Conservation (phyloP, 2,797 vertebrate species). For the Pangasius krempfi region DNA sequence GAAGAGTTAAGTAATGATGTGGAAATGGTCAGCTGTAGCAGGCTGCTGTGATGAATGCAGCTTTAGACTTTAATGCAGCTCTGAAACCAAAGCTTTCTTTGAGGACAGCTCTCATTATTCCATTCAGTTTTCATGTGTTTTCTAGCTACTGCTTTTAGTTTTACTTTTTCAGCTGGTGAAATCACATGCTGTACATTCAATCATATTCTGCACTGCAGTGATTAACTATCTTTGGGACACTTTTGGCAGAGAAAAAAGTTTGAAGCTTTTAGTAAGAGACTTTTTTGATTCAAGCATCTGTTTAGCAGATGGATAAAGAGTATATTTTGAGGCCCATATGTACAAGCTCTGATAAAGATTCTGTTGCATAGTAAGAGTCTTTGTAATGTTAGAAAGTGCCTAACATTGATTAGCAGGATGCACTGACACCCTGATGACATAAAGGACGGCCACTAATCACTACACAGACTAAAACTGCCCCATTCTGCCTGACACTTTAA, state of each 20-base stretch:
- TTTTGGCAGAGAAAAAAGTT: background rate
- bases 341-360: background rate
- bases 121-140: conserved; percentile 47
- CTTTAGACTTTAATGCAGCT: conserved; percentile 42
- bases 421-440: conserved; percentile 52
- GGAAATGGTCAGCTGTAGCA: conserved; percentile 47
- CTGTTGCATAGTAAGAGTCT: conserved; percentile 11
- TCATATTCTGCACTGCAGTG: background rate
- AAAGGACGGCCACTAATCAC: conserved; percentile 60
- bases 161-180: background rate
- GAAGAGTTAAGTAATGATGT: conserved; percentile 36
- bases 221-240: background rate
- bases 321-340: background rate
- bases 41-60: conserved; percentile 41
- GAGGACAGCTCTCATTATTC: conserved; percentile 52
- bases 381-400: conserved; percentile 38
- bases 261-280: background rate
- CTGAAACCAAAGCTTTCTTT: conserved; percentile 45
- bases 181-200: background rate
- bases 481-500: conserved; percentile 60
- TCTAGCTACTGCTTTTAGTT: conserved; percentile 27
- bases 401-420: conserved; percentile 56
- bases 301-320: conserved; percentile 11
- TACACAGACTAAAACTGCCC: conserved; percentile 57
- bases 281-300: background rate